Evolutionary conservation across 2,888 invertebrate species (phyloP), one percentile per base, ranked within the genome.

Genomic region (Apotomis capreana): DNA sequence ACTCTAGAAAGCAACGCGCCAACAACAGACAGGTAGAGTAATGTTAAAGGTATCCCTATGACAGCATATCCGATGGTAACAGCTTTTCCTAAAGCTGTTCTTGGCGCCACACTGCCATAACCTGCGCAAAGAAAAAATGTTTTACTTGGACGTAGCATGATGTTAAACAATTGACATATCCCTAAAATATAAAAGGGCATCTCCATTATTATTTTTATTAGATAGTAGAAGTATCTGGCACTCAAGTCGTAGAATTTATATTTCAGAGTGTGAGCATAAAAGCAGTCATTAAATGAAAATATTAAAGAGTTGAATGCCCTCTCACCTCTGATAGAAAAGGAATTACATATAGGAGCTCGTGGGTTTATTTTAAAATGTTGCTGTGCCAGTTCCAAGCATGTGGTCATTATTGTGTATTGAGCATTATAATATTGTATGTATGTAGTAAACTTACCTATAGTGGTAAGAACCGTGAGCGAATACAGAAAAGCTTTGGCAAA

Each of bases 401-500:
- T 26, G 26, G 2, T 26, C 26, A 26, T 26, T 2, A 26, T 26
- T 26, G 26, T 26, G 26, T 2, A 26, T 26, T 26, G 2, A 26
- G 2, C 26, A 26, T 26, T 26, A 4, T 4, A 3, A 40, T 40
- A 6, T 26, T 40, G 73, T 70, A 94, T 95, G 3, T 59, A 3
- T 15, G 8, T 15, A 51, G n/a, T 6, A n/a, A 58, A 58, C 69
- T 95, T 92, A 97, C 97, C 97, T 83, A 97, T 97, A 74, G 97
- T 98, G 37, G 98, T 98, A 74, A 99, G 95, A 72, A 99, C 98
- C 52, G 98, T 98, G 80, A 99, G 94, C 6, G 98, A 98, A 90
- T 98, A 99, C 67, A 99, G 95, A 89, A 99, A 98, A 36, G 98
- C 97, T 87, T 96, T 96, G 36, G 97, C 97, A 81, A 97, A 97